A percentile compares a stretch with the other conserved stretches of the same genome.
Evolutionary conservation across 2,113 vertebrate genomes (phyloP).

Genomic region (Epinephelus lanceolatus): DNA sequence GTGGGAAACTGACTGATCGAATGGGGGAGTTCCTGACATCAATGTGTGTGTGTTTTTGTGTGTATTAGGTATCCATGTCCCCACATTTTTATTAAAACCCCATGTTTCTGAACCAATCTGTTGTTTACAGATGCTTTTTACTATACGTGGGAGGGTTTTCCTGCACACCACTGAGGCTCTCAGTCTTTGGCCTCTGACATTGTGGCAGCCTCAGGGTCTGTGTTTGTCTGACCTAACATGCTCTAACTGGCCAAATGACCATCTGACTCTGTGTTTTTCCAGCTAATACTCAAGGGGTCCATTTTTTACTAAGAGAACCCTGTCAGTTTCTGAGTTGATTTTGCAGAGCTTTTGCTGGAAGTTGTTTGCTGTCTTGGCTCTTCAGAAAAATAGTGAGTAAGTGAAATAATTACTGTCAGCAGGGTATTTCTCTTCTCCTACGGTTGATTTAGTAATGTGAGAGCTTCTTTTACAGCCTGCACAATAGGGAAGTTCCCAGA

Average conservation of each 20-base stretch:
- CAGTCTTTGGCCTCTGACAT: slow-evolving; percentile 58
- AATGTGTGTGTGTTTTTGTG: slow-evolving; percentile 15
- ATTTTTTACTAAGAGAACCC: background rate
- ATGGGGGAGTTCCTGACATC: slow-evolving; percentile 2
- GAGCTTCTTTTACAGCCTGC: background rate
- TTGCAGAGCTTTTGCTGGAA: background rate
- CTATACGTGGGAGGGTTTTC: slow-evolving; percentile 35
- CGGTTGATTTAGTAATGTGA: slow-evolving; percentile 3
- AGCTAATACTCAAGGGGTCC: slow-evolving; percentile 13
- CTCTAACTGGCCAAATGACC: slow-evolving; percentile 44
- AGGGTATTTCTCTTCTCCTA: background rate
- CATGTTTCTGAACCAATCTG: background rate
- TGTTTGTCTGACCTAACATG: slow-evolving; percentile 72
- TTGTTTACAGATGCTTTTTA: slow-evolving; percentile 34
- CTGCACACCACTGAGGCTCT: slow-evolving; percentile 35
- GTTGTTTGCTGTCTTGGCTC: background rate
- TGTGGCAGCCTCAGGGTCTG: slow-evolving; percentile 41
- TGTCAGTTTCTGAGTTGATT: background rate
- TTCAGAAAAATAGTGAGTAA: background rate
- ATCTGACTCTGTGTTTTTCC: slow-evolving; percentile 25
- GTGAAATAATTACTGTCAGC: background rate
- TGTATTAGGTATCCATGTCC: slow-evolving; percentile 3
- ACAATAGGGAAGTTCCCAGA: background rate
- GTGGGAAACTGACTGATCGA: slow-evolving; percentile 68
- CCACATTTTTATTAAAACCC: slow-evolving; percentile 5